Base-by-base conservation (phyloP, 2,888 invertebrate species). In the Acleris cristana region DNA sequence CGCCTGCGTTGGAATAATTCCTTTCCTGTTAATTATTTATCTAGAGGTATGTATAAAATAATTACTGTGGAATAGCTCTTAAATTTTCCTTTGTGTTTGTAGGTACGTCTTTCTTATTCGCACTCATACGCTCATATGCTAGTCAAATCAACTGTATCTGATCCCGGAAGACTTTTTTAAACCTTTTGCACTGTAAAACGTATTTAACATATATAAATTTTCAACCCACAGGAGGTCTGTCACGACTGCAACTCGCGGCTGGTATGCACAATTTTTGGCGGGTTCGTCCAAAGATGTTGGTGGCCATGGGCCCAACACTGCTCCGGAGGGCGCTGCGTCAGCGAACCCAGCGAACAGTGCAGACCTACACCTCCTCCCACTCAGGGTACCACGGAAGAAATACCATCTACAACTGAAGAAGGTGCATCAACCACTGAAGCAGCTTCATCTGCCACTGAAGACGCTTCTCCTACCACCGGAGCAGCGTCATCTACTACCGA, bases 211-310 rank as follows among this genome's bases (percentile, higher is more conserved):
- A 40, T 12, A 0, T 12, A 0, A n/a, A 16, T 3, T 48, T 48
- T n/a, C 18, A 8, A 18, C 18, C 8, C n/a, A 30, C 70, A 73
- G 72, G 71, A 68, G 4, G 18, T 61, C 3, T 74, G 74, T 53
- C 56, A 54, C 0, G 67, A 74, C 65, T 71, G 71, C 69, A 45
- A 44, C n/a, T 62, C 63, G 10, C 63, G 57, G 2, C 48, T 72
- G 40, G 57, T 71, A 53, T 74, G 74, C 68, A 71, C 69, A 0
- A 18, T 48, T 14, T 12, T 68, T 1, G 74, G 72, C 0, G 70
- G 72, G 12, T 23, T 72, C 21, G 19, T 66, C 21, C 10, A 12
- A 2, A 69, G 45, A 0, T 74, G 73, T 65, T 51, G 54, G 62
- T 21, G 19, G 49, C 72, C 71, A 8, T 61, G 64, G 4, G 48